phyloP scores from a whole-genome alignment of 2,113 vertebrate genomes.

The Trematomus loennbergii region DNA sequence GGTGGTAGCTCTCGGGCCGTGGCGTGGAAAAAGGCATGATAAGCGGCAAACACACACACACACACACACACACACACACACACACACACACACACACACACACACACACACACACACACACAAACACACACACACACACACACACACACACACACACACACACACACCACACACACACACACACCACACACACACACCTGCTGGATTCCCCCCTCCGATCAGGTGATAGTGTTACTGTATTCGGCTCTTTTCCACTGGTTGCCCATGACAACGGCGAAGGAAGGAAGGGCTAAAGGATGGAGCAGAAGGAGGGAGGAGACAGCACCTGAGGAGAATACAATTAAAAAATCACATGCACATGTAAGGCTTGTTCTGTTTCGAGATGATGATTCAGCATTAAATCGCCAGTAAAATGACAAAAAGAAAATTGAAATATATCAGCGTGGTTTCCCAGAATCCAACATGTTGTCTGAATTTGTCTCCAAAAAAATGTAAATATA shows the following conservation, averaged over 20 bases:
- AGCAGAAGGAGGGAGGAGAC: slow-evolving; percentile 21
- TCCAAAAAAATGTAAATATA: not conserved
- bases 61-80: too few species aligned
- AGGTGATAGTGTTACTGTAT: slow-evolving; percentile 56
- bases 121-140: too few species aligned
- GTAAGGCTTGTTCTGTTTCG: too few species aligned
- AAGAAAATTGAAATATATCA: not conserved
- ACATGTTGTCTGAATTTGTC: not conserved
- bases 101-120: too few species aligned
- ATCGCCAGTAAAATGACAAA: not conserved
- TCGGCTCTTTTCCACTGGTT: slow-evolving; percentile 57
- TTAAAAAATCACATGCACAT: not conserved
- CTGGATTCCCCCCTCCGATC: slow-evolving; percentile 24
- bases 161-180: too few species aligned
- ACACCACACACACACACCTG: slow-evolving; percentile 32
- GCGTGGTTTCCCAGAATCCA: not conserved
- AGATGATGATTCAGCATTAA: not conserved
- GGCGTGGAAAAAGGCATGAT: too few species aligned
- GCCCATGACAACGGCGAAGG: slow-evolving; percentile 67
- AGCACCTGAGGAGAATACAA: not conserved
- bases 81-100: too few species aligned
- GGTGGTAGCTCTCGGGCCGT: too few species aligned
- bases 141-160: not conserved
- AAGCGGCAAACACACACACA: not conserved
- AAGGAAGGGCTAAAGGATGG: slow-evolving; percentile 30